Percentiles rank a stretch among this genome's conserved stretches.
Evolutionary conservation across 2,113 vertebrate species (phyloP).

Genomic region (Clarias macrocephalus): DNA sequence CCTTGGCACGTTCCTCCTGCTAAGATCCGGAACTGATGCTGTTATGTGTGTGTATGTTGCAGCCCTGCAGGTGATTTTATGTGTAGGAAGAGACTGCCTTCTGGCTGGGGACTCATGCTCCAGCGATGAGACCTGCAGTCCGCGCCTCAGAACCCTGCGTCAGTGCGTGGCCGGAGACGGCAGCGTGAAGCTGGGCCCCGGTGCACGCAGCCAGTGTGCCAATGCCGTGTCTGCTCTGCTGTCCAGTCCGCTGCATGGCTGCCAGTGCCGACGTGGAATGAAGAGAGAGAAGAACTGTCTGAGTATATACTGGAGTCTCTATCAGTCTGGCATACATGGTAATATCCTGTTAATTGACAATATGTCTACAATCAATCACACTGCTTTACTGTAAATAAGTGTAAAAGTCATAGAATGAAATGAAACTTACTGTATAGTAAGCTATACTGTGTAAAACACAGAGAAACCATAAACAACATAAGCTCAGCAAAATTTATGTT

Average conservation of each 20-base stretch:
- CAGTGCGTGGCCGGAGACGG: slow-evolving; percentile 90
- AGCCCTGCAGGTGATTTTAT: slow-evolving; percentile 69
- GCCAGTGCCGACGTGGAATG: slow-evolving; percentile 90
- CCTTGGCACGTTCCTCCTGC: background rate
- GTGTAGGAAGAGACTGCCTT: slow-evolving; percentile 81
- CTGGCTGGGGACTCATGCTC: slow-evolving; percentile 85
- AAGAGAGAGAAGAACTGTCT: slow-evolving; percentile 92
- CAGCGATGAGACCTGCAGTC: slow-evolving; percentile 83
- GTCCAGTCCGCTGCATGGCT: slow-evolving; percentile 85
- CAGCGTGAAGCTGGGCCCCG: slow-evolving; percentile 84
- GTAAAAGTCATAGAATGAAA: background rate
- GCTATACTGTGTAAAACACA: background rate
- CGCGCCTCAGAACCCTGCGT: slow-evolving; percentile 84
- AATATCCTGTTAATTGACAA: slow-evolving; percentile 17
- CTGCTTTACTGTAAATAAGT: background rate
- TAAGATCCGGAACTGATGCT: background rate
- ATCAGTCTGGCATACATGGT: slow-evolving; percentile 88
- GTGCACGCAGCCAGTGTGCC: slow-evolving; percentile 84
- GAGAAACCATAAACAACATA: background rate
- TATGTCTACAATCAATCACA: background rate
- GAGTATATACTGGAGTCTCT: slow-evolving; percentile 93
- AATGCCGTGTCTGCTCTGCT: slow-evolving; percentile 84
- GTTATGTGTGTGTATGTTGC: slow-evolving; percentile 37
- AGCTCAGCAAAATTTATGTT: background rate
- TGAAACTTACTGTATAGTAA: background rate